A percentile compares a stretch with the other conserved stretches of the same genome.
Evolutionary conservation across 2,113 vertebrate genomes (phyloP).

Genomic region (Athene noctua): DNA sequence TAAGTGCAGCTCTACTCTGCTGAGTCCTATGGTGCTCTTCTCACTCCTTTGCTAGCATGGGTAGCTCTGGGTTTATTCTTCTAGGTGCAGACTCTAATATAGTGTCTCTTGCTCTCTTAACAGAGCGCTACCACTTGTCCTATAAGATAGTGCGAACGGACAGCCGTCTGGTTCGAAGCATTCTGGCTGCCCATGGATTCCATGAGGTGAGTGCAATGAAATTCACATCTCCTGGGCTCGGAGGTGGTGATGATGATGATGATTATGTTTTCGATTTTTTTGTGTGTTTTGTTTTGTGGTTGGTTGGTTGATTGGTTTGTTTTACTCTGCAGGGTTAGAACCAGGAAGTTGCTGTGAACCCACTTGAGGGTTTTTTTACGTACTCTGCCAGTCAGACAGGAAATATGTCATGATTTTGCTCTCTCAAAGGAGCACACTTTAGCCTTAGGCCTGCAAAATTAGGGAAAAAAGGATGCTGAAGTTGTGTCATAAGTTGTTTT

Average conservation of each 20-base stretch:
- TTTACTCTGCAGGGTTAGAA: background rate
- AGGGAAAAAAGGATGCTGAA: background rate
- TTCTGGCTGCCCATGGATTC: conserved; percentile 92
- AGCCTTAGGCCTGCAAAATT: background rate
- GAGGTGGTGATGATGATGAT: background rate
- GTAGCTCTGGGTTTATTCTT: background rate
- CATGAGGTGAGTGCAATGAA: conserved; percentile 80
- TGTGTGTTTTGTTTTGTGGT: background rate
- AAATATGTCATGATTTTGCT: background rate
- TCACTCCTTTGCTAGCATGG: background rate
- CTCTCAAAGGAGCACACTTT: background rate
- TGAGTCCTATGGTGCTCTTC: background rate
- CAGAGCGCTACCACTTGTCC: conserved; percentile 90
- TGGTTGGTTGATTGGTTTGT: background rate
- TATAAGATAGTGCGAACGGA: conserved; percentile 97
- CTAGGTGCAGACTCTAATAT: background rate
- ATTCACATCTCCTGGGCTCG: background rate
- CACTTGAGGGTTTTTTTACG: background rate
- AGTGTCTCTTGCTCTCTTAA: background rate
- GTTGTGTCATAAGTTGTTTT: background rate
- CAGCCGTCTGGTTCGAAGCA: conserved; percentile 90
- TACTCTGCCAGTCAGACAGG: background rate
- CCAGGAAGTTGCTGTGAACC: background rate
- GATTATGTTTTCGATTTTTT: background rate
- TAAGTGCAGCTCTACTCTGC: background rate